Base-by-base conservation (phyloP, 2,797 vertebrate genomes). In the Hippopotamyrus pictus region DNA sequence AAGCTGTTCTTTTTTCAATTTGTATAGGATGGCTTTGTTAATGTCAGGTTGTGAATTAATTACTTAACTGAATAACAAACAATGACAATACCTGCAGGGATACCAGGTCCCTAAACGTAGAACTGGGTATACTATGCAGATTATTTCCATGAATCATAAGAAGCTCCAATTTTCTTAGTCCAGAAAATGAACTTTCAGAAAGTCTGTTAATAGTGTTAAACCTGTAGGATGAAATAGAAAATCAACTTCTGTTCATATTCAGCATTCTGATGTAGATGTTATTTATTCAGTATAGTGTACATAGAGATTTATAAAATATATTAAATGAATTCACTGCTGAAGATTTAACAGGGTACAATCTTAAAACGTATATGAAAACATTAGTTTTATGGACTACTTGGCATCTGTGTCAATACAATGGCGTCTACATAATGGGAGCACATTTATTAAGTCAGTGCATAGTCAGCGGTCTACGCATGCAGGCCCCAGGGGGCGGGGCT, bases 61-160 rank as follows among this genome's bases (percentile, higher is more conserved):
- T 33, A 87, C 25, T 53, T 57, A 33, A 54, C 51, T 33, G 51
- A 33, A 33, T 76, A 46, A 87, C 14, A 44, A 83, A 44, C 44
- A 83, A 83, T 33, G 33, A 88, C 33, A 79, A 90, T 95, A 99
- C 98, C 98, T 99, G 98, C 3, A 99, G 93, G 12, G 97, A 96
- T 5, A 82, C 2, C 0, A 98, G 96, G 91, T 98, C 97, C 89
- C 92, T 95, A 92, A 99, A 96, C 22, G 93, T 96, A 22, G 96
- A 96, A 0, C 96, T 93, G 0, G 97, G 97, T 73, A 99, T 94
- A 50, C 89, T 94, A 87, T 97, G 95, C 86, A 99, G 95, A 89
- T 98, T 95, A 33, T 99, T 99, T 25, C 98, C 97, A 41, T 99
- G 98, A 51, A 99, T 90, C 97, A 99, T 96, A 0, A 99, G 97